These are phyloP conservation scores for Drosophila aldrichi DNA, from an alignment of 2,888 invertebrate genomes.

Conservation along the genomic window DNA sequence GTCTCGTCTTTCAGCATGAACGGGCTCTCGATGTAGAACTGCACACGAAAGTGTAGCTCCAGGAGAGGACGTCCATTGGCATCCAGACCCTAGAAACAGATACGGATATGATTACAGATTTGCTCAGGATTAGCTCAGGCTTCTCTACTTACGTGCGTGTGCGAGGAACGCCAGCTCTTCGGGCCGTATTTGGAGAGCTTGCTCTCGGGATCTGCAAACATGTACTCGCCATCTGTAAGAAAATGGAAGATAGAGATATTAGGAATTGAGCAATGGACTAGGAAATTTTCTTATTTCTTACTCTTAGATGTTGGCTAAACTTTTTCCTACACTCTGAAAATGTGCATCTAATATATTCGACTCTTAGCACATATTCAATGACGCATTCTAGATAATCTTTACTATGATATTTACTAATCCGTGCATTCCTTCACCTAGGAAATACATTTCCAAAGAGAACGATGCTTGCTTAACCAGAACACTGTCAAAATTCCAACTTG, in stretches of 20 bases:
- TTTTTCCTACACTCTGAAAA: too few species aligned
- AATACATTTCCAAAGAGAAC: background rate
- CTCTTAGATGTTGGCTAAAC: too few species aligned
- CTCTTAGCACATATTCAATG: too few species aligned
- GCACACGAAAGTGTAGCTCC: slow-evolving; percentile 95
- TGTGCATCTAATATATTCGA: too few species aligned
- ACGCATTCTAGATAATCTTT: too few species aligned
- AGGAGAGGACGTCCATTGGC: slow-evolving; percentile 95
- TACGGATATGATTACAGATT: background rate
- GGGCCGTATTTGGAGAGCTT: slow-evolving; percentile 98
- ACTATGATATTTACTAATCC: too few species aligned
- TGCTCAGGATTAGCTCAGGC: background rate
- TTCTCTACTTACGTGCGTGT: slow-evolving; percentile 91
- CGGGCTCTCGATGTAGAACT: slow-evolving; percentile 97
- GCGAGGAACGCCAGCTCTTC: slow-evolving; percentile 97
- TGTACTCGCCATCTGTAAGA: slow-evolving; percentile 96
- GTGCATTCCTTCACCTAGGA: background rate
- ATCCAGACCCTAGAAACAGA: slow-evolving; percentile 91
- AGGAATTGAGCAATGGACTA: too few species aligned
- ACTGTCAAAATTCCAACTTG: background rate
- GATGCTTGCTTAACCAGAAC: background rate
- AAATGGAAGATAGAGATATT: background rate
- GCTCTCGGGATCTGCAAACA: slow-evolving; percentile 97
- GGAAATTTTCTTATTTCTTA: background rate
- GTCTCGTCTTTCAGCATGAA: slow-evolving; percentile 95